Conservation (phyloP, 2,797 vertebrate genomes). For the Austrolebias charrua region DNA sequence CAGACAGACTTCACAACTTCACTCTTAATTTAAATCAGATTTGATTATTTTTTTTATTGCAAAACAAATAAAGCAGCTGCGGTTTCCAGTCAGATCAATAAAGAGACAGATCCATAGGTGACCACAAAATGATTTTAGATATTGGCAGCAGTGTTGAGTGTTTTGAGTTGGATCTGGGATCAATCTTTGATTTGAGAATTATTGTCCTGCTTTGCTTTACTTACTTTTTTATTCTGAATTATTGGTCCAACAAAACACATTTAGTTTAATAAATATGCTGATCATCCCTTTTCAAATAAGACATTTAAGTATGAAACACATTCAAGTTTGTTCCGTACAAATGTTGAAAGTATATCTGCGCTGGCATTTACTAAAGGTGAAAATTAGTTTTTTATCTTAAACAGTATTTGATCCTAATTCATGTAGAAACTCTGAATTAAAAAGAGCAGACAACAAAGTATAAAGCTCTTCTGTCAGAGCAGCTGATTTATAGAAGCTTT, state of each 20-base stretch:
- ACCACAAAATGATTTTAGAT: neutral
- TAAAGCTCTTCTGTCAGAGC: slow-evolving; percentile 1
- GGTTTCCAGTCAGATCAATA: neutral
- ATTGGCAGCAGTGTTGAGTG: neutral
- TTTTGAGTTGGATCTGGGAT: neutral
- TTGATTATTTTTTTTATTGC: neutral
- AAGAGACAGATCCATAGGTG: neutral
- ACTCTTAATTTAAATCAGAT: neutral
- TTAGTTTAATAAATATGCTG: neutral
- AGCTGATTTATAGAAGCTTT: slow-evolving; percentile 1
- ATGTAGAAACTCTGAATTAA: neutral
- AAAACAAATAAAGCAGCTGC: neutral
- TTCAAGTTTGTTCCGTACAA: neutral
- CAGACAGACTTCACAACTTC: too few species aligned
- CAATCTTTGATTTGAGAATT: neutral
- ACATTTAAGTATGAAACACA: neutral
- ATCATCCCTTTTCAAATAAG: neutral
- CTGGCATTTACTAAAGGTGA: too few species aligned
- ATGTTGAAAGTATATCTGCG: neutral
- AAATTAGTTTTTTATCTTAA: too few species aligned
- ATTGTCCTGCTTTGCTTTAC: neutral
- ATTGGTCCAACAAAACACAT: neutral
- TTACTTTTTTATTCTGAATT: neutral
- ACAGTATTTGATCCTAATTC: neutral
- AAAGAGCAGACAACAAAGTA: neutral